Evolutionary conservation across 2,797 vertebrate species (phyloP).

Genomic region (Lates japonicus): DNA sequence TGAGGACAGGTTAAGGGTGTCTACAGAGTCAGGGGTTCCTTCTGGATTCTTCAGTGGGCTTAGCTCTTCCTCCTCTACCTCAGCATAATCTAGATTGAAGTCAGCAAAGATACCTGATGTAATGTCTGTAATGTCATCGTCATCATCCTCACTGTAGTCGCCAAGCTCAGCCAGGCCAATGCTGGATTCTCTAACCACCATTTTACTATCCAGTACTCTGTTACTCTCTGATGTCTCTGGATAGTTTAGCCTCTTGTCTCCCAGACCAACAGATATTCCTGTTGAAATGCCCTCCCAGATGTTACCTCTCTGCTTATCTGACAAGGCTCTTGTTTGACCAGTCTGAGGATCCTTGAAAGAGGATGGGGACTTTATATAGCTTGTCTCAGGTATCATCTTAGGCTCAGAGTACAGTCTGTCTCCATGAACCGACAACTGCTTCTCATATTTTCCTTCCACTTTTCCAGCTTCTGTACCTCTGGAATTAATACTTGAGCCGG

Average conservation of each 20-base stretch:
- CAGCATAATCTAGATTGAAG: constrained; percentile 86
- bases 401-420: constrained; percentile 72
- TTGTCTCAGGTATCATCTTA: constrained; percentile 79
- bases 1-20: constrained; percentile 88
- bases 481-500: constrained; percentile 41
- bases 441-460: constrained; percentile 55
- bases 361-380: constrained; percentile 63
- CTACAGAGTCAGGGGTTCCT: constrained; percentile 85
- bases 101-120: constrained; percentile 89
- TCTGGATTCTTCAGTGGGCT: constrained; percentile 87
- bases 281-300: constrained; percentile 68
- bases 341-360: constrained; percentile 65
- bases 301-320: constrained; percentile 65
- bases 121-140: constrained; percentile 88
- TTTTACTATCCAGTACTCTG: constrained; percentile 43
- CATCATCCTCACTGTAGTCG: constrained; percentile 89
- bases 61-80: constrained; percentile 82
- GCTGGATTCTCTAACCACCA: constrained; percentile 75
- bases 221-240: constrained; percentile 75
- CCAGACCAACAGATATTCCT: constrained; percentile 56
- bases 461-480: constrained; percentile 51
- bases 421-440: constrained; percentile 46
- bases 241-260: constrained; percentile 76
- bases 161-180: constrained; percentile 82
- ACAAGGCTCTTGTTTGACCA: constrained; percentile 47